These are phyloP conservation scores for Hydrotaea diabolus DNA, from an alignment of 2,888 invertebrate species.

Conservation along the genomic window DNA sequence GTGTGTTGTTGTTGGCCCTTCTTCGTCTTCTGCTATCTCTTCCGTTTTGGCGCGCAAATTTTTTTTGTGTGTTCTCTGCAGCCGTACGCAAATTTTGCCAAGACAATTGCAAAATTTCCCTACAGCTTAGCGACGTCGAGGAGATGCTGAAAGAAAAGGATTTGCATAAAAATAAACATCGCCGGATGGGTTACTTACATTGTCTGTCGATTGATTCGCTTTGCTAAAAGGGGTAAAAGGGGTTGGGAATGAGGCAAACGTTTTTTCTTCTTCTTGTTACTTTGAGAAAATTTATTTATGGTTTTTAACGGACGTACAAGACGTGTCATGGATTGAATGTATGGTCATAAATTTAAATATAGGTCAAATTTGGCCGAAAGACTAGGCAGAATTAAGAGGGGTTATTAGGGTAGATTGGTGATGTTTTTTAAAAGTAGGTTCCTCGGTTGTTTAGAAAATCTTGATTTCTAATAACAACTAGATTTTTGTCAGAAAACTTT, in stretches of 20 bases:
- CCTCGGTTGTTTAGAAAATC: too few relatives aligned
- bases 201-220: background rate
- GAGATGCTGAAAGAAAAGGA: slow-evolving; percentile 2
- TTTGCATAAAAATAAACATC: slow-evolving; percentile 33
- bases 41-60: slow-evolving; percentile 59
- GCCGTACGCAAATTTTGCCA: slow-evolving; percentile 40
- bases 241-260: background rate
- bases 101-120: slow-evolving; percentile 26
- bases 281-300: slow-evolving; percentile 7
- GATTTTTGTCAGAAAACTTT: too few relatives aligned
- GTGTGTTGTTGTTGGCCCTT: background rate
- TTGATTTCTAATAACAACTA: too few relatives aligned
- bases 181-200: slow-evolving; percentile 19
- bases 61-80: slow-evolving; percentile 22
- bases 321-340: background rate
- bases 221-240: background rate
- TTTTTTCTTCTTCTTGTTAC: background rate
- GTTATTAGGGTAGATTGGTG: background rate
- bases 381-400: background rate
- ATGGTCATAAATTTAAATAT: slow-evolving; percentile 32
- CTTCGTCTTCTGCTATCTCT: slow-evolving; percentile 40
- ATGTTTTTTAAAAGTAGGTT: too few relatives aligned
- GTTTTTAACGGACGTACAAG: slow-evolving; percentile 6
- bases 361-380: background rate
- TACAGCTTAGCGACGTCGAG: too few relatives aligned